Evolutionary conservation across 2,797 vertebrate genomes (phyloP).

Genomic region (Sebastes iracundus): DNA sequence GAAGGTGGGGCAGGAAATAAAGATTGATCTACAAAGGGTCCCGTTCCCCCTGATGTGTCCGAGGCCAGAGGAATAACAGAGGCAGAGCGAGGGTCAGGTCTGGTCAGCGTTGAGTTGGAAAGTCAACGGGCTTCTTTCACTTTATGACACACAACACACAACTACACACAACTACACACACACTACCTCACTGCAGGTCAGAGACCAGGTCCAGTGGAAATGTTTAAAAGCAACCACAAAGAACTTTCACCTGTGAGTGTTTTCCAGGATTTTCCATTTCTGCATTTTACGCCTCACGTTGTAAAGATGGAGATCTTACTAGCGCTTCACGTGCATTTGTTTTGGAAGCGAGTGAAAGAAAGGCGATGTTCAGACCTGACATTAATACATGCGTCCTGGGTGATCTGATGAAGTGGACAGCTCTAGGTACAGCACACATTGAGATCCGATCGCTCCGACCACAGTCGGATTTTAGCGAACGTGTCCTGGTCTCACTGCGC

Average conservation of each 20-base stretch:
- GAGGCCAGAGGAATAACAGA: slow-evolving; percentile 22
- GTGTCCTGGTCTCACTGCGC: no score
- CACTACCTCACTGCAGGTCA: neutral
- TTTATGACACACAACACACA: neutral
- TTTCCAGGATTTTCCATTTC: neutral
- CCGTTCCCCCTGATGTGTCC: slow-evolving; percentile 16
- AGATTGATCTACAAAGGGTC: slow-evolving; percentile 59
- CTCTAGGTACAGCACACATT: no score
- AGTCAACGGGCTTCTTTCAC: slow-evolving; percentile 15
- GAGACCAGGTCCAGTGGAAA: neutral
- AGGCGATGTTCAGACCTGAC: neutral
- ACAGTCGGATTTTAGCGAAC: no score
- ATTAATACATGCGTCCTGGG: no score
- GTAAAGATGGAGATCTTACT: neutral
- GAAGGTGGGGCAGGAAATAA: slow-evolving; percentile 28
- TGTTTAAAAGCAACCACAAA: neutral
- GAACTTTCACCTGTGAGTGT: neutral
- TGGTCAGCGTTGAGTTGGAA: slow-evolving; percentile 41
- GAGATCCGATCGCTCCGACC: accelerated
- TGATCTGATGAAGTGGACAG: no score
- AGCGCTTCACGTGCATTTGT: neutral
- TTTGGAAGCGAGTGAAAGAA: neutral
- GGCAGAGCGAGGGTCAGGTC: slow-evolving; percentile 69
- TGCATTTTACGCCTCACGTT: neutral
- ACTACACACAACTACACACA: no score